Percentiles rank a stretch among this genome's conserved stretches.
Conservation (phyloP, 2,113 vertebrate species). For the Paraplagusia blochii region DNA sequence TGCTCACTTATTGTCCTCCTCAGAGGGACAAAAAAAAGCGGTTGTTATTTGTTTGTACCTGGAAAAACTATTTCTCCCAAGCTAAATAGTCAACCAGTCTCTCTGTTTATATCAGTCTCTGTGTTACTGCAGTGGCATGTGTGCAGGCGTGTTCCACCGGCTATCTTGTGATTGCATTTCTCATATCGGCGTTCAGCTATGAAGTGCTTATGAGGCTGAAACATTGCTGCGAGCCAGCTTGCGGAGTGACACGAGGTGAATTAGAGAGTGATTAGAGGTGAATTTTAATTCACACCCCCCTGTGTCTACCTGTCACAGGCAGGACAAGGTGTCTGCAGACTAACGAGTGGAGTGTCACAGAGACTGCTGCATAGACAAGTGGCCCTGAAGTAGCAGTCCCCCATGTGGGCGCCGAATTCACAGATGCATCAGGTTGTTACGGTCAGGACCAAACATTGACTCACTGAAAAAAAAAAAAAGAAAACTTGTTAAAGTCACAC, state of each 20-base stretch:
- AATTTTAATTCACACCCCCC: constrained; percentile 69
- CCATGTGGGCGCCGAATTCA: constrained; percentile 6
- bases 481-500: constrained; percentile 9
- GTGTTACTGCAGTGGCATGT: no score
- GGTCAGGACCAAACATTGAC: no score
- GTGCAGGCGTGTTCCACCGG: no score
- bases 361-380: constrained; percentile 24
- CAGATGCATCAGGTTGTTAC: not conserved
- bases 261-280: constrained; percentile 67
- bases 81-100: no score
- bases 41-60: no score
- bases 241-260: constrained; percentile 63
- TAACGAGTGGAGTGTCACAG: constrained; percentile 47
- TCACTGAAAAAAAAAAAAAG: no score
- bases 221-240: constrained; percentile 38
- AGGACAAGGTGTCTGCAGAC: constrained; percentile 53
- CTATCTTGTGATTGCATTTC: constrained; percentile 18
- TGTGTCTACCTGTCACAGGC: constrained; percentile 61
- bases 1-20: no score
- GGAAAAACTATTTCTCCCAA: no score
- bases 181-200: constrained; percentile 55
- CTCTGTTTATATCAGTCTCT: no score
- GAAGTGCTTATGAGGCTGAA: constrained; percentile 62
- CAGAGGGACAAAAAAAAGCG: no score
- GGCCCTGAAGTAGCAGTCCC: constrained; percentile 8